Evolutionary conservation across 2,888 invertebrate genomes (phyloP), one percentile per base, ranked within the genome.

Genomic region (Sturmia bella): DNA sequence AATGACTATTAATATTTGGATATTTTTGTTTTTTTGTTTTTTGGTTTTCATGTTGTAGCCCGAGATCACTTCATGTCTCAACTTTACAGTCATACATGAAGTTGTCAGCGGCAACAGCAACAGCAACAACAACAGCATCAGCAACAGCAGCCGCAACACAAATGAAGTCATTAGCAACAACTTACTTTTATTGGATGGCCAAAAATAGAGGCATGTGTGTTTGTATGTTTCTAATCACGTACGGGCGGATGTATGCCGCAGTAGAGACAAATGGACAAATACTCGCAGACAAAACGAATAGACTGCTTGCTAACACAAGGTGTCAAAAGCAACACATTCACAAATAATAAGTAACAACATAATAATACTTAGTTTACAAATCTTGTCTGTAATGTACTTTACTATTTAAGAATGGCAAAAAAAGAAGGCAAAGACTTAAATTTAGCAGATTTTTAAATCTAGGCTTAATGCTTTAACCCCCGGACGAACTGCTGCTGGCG

Each of bases 271-370:
- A 68, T 64, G 45, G 68, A 61, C 43, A 73, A 73, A 73, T 48
- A 48, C 24, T 39, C 24, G 48, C 39, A 74, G 64, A 66, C 74
- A 74, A 64, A 79, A 68, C 59, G 76, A 68, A 80, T 72, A 68
- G 75, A 70, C 66, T 61, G 70, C 69, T 80, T 61, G 70, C 69
- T 80, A 80, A 80, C 75, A 66, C 75, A 63, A 83, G 76, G 79
- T 80, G 79, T 80, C 83, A 83, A 80, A 83, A 73, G 76, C 80
- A 83, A 68, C 76, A 83, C 68, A 76, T 80, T 80, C 69, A 76
- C 80, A 76, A 76, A 68, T 69, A 75, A 78, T 69, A 81, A 77
- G 54, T 74, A 82, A 77, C 81, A 82, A 78, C 82, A 82, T 82
- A 82, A 82, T 74, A 63, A 69, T 73, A 68, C 66, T 37, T 19